Conservation (phyloP, 1,140 invertebrate species). For the Scaptomyza hsui region DNA sequence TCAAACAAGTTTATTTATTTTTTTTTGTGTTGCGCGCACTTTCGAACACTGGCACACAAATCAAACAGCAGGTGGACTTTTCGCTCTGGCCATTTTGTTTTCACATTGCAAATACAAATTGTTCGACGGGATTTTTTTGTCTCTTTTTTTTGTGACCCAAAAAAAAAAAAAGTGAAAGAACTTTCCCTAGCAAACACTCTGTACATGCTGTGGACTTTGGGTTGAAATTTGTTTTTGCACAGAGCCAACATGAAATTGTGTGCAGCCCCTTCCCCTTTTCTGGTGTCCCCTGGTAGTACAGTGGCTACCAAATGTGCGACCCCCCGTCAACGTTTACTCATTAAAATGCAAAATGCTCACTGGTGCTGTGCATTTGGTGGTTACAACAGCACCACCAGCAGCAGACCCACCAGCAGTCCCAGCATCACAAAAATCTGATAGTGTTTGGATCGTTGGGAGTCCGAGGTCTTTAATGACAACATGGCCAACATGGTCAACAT, state of each 20-base stretch:
- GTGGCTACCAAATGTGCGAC: constrained; percentile 1
- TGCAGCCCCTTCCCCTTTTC: neutral
- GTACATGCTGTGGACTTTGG: constrained; percentile 28
- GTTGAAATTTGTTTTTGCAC: constrained; percentile 48
- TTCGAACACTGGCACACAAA: constrained; percentile 52
- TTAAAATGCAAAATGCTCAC: constrained; percentile 77
- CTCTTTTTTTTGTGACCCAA: neutral
- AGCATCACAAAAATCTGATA: constrained; percentile 26
- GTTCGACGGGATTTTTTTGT: constrained; percentile 38
- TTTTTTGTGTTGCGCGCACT: constrained; percentile 4
- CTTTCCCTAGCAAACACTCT: constrained; percentile 16
- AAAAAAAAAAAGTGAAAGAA: constrained; percentile 18
- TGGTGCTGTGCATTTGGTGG: constrained; percentile 45
- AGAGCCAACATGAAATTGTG: constrained; percentile 31
- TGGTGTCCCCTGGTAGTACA: neutral
- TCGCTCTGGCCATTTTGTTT: constrained; percentile 69
- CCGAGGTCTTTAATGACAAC: constrained; percentile 67
- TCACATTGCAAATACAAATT: constrained; percentile 78
- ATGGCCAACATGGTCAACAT: constrained; percentile 16
- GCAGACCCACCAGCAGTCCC: constrained; percentile 2
- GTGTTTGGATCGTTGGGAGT: constrained; percentile 27
- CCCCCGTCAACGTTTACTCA: constrained; percentile 60
- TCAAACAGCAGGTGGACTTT: constrained; percentile 74
- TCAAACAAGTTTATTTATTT: constrained; percentile 28
- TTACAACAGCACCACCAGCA: constrained; percentile 3